These are phyloP conservation scores for Hydriomena furcata DNA, from an alignment of 2,888 invertebrate species.

Conservation along the genomic window DNA sequence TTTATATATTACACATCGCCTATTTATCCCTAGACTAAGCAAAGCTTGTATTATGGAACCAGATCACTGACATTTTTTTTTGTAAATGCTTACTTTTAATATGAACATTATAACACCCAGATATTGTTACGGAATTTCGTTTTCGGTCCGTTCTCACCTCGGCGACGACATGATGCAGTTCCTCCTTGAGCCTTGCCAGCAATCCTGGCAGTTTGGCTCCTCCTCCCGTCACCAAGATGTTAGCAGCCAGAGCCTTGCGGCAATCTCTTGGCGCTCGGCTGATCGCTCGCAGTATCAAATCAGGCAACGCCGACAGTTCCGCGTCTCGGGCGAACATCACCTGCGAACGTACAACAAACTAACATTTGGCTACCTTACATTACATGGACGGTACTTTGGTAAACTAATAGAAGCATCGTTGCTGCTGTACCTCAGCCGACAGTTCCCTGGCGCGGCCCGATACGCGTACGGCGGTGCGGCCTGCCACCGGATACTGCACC, in stretches of 20 bases:
- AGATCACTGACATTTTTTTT: too few species aligned
- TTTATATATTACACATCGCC: too few species aligned
- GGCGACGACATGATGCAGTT: conserved; percentile 87
- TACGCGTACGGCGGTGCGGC: conserved; percentile 87
- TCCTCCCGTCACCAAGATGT: conserved; percentile 94
- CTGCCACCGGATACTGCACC: conserved; percentile 85
- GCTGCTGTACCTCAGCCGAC: conserved; percentile 86
- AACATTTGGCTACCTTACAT: too few species aligned
- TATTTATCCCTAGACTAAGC: too few species aligned
- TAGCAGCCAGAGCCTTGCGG: conserved; percentile 89
- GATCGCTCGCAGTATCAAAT: conserved; percentile 23
- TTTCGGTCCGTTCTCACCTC: conserved; percentile 50
- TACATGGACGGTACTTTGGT: too few species aligned
- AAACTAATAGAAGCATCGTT: too few species aligned
- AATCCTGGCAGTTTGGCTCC: conserved; percentile 93
- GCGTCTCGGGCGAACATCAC: conserved; percentile 92
- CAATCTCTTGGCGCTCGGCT: conserved; percentile 83
- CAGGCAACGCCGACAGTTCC: conserved; percentile 83
- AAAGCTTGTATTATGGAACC: too few species aligned
- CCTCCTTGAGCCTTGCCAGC: conserved; percentile 89
- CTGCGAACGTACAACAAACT: too few species aligned
- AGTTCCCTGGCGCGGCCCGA: conserved; percentile 89
- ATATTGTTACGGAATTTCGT: too few species aligned
- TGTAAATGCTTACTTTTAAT: too few species aligned
- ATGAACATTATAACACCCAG: too few species aligned